Conservation (phyloP, 2,113 vertebrate species). For the Ochotona curzoniae region DNA sequence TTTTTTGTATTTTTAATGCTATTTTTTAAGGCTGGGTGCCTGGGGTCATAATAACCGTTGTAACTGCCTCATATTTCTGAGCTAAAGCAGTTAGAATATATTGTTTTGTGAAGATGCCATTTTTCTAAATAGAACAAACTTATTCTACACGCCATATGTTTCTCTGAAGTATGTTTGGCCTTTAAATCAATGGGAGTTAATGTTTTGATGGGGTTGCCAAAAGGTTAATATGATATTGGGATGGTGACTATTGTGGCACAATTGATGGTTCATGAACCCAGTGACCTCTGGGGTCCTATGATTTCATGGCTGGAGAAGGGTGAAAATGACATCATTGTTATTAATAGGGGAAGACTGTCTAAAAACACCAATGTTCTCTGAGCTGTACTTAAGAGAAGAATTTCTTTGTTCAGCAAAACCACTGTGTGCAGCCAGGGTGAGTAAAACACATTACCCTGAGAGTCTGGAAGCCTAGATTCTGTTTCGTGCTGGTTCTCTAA, state of each 20-base stretch:
- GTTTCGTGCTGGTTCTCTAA: conserved; percentile 66
- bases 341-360: conserved; percentile 41
- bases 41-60: background rate
- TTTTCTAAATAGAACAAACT: conserved; percentile 48
- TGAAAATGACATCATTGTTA: conserved; percentile 58
- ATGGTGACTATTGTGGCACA: background rate
- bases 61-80: background rate
- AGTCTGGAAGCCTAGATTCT: conserved; percentile 52
- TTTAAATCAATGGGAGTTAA: conserved; percentile 44
- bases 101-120: background rate
- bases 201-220: conserved; percentile 13
- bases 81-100: background rate
- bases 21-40: background rate
- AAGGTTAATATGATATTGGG: conserved; percentile 55
- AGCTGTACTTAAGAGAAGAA: conserved; percentile 36
- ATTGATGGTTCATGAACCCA: conserved; percentile 48
- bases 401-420: conserved; percentile 69
- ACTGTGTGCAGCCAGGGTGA: conserved; percentile 22
- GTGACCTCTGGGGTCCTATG: conserved; percentile 42
- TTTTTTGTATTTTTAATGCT: background rate
- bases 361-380: conserved; percentile 39
- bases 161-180: conserved; percentile 30
- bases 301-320: conserved; percentile 54
- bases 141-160: background rate
- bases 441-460: conserved; percentile 54